Percentiles rank a stretch among this genome's conserved stretches.
phyloP scores from a whole-genome alignment of 2,797 vertebrate genomes.

The Gastrophryne carolinensis region DNA sequence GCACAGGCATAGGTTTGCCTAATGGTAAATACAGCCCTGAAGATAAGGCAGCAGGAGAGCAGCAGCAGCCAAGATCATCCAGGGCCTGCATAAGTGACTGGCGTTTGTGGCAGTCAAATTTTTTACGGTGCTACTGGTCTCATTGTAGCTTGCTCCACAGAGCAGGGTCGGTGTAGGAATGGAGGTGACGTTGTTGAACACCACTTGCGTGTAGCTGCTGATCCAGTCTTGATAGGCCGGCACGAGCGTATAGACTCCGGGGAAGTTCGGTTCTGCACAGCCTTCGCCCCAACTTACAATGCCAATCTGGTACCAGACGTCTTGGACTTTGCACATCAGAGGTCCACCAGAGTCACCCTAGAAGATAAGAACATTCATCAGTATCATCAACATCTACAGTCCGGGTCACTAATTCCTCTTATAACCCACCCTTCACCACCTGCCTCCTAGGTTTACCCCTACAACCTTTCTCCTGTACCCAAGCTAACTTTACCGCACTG shows the following conservation, averaged over 20 bases:
- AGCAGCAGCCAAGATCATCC: too few species aligned
- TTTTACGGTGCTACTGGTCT: too few species aligned
- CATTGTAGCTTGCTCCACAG: not conserved
- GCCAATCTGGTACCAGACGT: slow-evolving; percentile 62
- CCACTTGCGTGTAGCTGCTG: not conserved
- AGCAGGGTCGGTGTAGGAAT: not conserved
- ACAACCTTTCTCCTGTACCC: too few species aligned
- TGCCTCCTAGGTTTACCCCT: too few species aligned
- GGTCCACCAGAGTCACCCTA: slow-evolving; percentile 77
- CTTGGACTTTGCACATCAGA: slow-evolving; percentile 66
- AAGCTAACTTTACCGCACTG: too few species aligned
- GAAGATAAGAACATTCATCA: not conserved
- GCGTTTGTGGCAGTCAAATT: too few species aligned
- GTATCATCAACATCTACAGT: not conserved
- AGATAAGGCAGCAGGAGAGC: too few species aligned
- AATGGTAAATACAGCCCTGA: too few species aligned
- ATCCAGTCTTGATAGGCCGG: slow-evolving; percentile 3
- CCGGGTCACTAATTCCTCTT: too few species aligned
- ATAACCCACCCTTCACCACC: too few species aligned
- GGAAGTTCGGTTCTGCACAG: slow-evolving; percentile 64
- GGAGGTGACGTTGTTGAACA: not conserved
- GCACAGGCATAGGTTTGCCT: too few species aligned
- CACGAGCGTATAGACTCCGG: slow-evolving; percentile 71
- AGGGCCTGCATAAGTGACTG: too few species aligned
- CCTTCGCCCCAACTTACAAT: slow-evolving; percentile 74